Evolutionary conservation across 2,888 invertebrate genomes (phyloP).

Genomic region (Anorthoa munda): DNA sequence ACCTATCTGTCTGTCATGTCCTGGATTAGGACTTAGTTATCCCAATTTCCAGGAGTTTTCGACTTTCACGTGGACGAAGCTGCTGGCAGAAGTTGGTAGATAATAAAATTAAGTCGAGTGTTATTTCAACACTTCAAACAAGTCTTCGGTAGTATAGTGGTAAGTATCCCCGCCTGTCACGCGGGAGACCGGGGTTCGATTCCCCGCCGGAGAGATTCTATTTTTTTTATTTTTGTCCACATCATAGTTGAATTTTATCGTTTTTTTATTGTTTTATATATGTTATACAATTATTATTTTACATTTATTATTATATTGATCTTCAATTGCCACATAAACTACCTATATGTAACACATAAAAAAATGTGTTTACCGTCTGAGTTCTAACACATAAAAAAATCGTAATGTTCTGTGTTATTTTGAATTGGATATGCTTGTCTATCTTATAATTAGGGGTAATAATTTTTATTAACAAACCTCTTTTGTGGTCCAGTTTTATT

Average conservation of each 20-base stretch:
- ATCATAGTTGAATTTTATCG: neutral
- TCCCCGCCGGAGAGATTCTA: conserved; percentile 88
- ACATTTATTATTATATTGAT: no score
- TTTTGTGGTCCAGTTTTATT: conserved; percentile 27
- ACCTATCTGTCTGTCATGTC: no score
- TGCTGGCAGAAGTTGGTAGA: no score
- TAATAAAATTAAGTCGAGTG: neutral
- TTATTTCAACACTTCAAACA: conserved; percentile 16
- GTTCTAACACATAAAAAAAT: neutral
- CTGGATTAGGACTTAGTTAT: no score
- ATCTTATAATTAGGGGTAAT: neutral
- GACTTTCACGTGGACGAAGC: no score
- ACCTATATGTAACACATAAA: neutral
- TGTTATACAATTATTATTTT: no score
- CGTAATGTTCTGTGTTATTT: neutral
- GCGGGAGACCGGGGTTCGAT: conserved; percentile 91
- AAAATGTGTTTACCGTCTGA: neutral
- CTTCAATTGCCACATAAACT: neutral
- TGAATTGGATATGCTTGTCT: neutral
- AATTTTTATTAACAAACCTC: neutral
- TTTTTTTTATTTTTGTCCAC: conserved; percentile 57
- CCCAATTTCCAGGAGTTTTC: no score
- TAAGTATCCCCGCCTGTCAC: conserved; percentile 91
- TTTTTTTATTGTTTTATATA: no score
- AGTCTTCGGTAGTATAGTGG: conserved; percentile 90